A percentile compares a stretch with the other conserved stretches of the same genome.
phyloP scores from a whole-genome alignment of 2,888 invertebrate species.

The Nomada ruficornis region DNA sequence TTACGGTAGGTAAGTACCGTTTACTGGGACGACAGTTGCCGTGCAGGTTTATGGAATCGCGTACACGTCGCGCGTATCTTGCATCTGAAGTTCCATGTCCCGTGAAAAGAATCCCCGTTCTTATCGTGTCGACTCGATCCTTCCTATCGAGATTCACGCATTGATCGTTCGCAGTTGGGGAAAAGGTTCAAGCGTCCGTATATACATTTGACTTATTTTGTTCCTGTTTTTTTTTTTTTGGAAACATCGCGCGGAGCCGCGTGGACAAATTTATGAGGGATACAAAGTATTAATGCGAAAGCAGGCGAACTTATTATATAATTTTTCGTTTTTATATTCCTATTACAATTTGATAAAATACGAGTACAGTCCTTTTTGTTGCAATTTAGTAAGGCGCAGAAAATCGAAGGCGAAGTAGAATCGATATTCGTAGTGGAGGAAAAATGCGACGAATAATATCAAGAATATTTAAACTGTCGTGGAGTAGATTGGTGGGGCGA shows the following conservation, averaged over 20 bases:
- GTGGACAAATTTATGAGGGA: too few relatives aligned
- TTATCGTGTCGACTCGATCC: constrained; percentile 18
- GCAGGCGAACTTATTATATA: too few relatives aligned
- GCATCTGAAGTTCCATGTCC: constrained; percentile 31
- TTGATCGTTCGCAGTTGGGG: background rate
- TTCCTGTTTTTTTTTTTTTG: background rate
- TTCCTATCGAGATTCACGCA: constrained; percentile 1
- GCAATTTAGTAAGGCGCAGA: background rate
- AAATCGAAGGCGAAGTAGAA: background rate
- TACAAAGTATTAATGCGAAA: too few relatives aligned
- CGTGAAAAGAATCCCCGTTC: constrained; percentile 47
- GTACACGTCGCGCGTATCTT: constrained; percentile 59
- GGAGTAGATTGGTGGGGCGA: background rate
- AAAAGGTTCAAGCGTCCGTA: background rate
- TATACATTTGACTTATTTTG: too few relatives aligned
- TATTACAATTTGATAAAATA: too few relatives aligned
- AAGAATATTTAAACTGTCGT: too few relatives aligned
- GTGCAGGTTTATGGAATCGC: constrained; percentile 73
- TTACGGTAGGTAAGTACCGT: constrained; percentile 70
- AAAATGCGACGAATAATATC: background rate
- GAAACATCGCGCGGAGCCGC: background rate
- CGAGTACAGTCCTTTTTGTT: too few relatives aligned
- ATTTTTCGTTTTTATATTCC: too few relatives aligned
- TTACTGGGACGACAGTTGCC: constrained; percentile 70
- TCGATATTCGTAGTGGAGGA: background rate